phyloP scores from a whole-genome alignment of 2,888 invertebrate species.

The Saturnia pavonia region DNA sequence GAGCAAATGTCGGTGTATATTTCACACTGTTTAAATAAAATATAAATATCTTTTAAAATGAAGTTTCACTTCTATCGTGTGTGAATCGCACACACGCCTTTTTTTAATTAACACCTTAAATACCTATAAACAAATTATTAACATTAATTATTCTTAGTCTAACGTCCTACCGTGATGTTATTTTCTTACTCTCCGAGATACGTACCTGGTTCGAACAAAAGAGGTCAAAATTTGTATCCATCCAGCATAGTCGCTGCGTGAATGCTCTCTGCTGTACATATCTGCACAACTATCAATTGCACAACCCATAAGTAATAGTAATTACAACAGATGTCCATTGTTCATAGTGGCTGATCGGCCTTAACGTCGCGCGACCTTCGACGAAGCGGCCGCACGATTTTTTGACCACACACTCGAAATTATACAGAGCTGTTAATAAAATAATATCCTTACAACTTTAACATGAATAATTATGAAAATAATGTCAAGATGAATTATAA shows the following conservation, averaged over 20 bases:
- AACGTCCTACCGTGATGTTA: background rate
- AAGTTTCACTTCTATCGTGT: too few species aligned
- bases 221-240: background rate
- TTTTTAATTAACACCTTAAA: too few species aligned
- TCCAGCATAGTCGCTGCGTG: constrained; percentile 33
- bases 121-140: too few species aligned
- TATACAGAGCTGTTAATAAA: constrained; percentile 45
- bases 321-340: constrained; percentile 80
- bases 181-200: background rate
- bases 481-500: constrained; percentile 24
- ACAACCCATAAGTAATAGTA: constrained; percentile 73
- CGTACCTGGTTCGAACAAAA: background rate
- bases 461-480: constrained; percentile 18
- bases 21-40: too few species aligned
- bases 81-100: too few species aligned
- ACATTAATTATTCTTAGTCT: too few species aligned
- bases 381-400: constrained; percentile 70
- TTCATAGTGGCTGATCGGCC: constrained; percentile 74
- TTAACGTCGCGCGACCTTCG: constrained; percentile 66
- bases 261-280: constrained; percentile 56
- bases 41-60: too few species aligned
- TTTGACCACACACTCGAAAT: constrained; percentile 61
- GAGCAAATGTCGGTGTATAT: too few species aligned
- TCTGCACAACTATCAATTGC: constrained; percentile 64
- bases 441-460: constrained; percentile 17